Evolutionary conservation across 2,797 vertebrate genomes (phyloP).

Genomic region (Sciurus carolinensis): DNA sequence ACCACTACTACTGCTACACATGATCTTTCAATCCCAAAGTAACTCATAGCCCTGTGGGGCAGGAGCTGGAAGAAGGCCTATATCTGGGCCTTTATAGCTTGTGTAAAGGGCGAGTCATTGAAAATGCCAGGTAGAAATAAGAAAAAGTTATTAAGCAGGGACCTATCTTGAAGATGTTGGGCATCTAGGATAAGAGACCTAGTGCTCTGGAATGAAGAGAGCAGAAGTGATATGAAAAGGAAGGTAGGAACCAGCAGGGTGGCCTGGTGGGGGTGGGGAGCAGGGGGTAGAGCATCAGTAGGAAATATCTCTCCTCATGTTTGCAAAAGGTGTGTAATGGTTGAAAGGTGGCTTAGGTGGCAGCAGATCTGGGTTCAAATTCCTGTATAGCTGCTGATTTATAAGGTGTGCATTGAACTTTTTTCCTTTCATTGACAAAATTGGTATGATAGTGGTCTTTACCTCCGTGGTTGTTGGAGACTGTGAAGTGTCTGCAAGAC

Average conservation of each 20-base stretch:
- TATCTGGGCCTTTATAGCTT: neutral
- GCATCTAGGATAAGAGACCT: neutral
- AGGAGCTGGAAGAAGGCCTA: neutral
- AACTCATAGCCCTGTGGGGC: neutral
- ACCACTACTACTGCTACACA: neutral
- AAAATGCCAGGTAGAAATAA: neutral
- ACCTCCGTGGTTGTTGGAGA: neutral
- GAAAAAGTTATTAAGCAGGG: neutral
- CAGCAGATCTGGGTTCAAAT: neutral
- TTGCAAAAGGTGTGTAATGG: neutral
- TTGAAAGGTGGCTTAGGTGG: neutral
- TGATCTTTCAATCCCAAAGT: neutral
- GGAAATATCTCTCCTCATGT: neutral
- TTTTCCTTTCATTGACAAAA: neutral
- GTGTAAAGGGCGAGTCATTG: neutral
- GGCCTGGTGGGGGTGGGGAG: neutral
- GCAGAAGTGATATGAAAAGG: neutral
- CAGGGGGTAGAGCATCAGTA: neutral
- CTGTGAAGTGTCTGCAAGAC: neutral
- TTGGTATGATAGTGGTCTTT: neutral
- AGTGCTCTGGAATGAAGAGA: neutral
- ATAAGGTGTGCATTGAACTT: neutral
- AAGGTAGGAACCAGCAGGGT: neutral
- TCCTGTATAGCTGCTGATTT: neutral
- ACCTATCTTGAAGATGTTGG: neutral